Evolutionary conservation across 2,888 invertebrate species (phyloP).

Genomic region (Diabrotica balteata): DNA sequence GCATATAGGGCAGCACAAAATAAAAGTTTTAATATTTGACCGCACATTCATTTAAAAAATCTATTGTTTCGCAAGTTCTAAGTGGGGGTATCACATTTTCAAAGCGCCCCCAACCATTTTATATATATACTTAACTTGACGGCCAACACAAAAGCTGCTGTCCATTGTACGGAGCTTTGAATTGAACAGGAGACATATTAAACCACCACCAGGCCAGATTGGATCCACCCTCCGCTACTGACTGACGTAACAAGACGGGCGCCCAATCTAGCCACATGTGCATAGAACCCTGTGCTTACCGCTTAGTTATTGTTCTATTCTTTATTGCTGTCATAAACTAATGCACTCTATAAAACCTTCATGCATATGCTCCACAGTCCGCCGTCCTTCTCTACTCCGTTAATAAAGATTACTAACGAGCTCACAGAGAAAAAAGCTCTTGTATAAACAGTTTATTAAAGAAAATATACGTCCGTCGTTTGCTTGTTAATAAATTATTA

Average conservation of each 20-base stretch:
- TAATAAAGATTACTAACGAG: slow-evolving; percentile 32
- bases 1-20: too few species aligned
- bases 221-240: slow-evolving; percentile 10
- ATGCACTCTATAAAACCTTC: slow-evolving; percentile 44
- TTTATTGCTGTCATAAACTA: slow-evolving; percentile 49
- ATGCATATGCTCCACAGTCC: slow-evolving; percentile 35
- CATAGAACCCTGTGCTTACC: slow-evolving; percentile 13
- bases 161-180: too few species aligned
- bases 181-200: background rate
- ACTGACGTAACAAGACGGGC: slow-evolving; percentile 8
- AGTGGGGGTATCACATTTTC: too few species aligned
- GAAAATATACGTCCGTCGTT: slow-evolving; percentile 4
- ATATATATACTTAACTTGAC: too few species aligned
- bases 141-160: too few species aligned
- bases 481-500: slow-evolving; percentile 1
- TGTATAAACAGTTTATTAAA: slow-evolving; percentile 17
- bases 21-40: too few species aligned
- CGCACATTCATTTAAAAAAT: too few species aligned
- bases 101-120: too few species aligned
- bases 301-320: slow-evolving; percentile 43
- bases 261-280: slow-evolving; percentile 18
- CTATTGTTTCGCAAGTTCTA: too few species aligned
- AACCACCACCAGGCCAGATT: background rate
- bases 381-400: slow-evolving; percentile 10
- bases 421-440: slow-evolving; percentile 16